Conservation (phyloP, 2,113 vertebrate species). For the Cyanoderma ruficeps region DNA sequence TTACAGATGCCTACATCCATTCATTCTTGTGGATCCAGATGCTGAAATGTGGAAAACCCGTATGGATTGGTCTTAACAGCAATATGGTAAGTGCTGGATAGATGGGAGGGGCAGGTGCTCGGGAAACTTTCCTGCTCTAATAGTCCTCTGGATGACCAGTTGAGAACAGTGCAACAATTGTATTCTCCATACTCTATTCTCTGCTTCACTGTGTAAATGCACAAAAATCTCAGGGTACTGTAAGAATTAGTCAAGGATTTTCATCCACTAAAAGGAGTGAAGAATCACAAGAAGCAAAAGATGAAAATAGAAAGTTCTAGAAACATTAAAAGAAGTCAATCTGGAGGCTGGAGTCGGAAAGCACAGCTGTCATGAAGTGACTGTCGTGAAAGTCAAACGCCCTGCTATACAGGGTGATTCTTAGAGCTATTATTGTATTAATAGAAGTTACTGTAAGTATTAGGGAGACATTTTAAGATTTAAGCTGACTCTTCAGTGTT, state of each 20-base stretch:
- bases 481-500: neutral
- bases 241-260: neutral
- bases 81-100: constrained; percentile 72
- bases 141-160: neutral
- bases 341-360: neutral
- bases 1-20: constrained; percentile 73
- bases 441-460: neutral
- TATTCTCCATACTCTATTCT: neutral
- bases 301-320: neutral
- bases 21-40: constrained; percentile 74
- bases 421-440: neutral
- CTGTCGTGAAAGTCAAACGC: neutral
- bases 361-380: neutral
- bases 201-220: neutral
- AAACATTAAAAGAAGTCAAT: neutral
- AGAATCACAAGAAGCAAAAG: neutral
- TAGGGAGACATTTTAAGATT: neutral
- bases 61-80: constrained; percentile 88
- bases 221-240: neutral
- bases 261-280: neutral
- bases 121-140: neutral
- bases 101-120: neutral
- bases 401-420: neutral
- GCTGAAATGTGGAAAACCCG: constrained; percentile 69
- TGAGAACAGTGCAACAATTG: neutral